Evolutionary conservation across 2,113 vertebrate genomes (phyloP), one percentile per base, ranked within the genome.

Genomic region (Entelurus aequoreus): DNA sequence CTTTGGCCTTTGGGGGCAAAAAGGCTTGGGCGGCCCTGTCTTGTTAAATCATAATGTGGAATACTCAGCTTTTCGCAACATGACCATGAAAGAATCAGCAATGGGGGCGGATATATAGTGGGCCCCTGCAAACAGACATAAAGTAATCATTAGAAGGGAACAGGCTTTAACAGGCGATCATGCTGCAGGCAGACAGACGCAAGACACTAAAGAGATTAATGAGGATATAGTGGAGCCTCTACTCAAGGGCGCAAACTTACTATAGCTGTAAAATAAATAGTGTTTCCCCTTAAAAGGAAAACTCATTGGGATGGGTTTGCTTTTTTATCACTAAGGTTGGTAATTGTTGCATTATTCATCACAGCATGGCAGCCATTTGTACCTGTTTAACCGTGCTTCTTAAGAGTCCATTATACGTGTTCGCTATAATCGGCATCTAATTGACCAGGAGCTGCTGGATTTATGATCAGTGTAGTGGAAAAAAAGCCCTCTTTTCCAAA

Each of bases 271-370:
- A 44, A 42, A 44, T 42, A 35, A 13, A 44, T 12, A 11, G 10
- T 46, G 42, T 46, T 46, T 50, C 13, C 59, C 62, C 12, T 60
- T 48, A 59, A 68, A 62, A 50, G 6, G 55, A 57, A 57, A 42
- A 40, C 15, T 6, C 13, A 14, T 12, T 72, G 71, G 54, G 55
- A 40, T 69, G 8, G 48, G 11, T 16, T 51, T 40, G 6, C 50
- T 44, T 53, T 21, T 49, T 56, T 51, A 46, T 60, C 37, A 44
- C 36, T 50, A 58, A 62, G 6, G 21, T 14, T 68, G 59, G 54
- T 77, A 68, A 65, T 63, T 55, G 36, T 66, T 58, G n/a, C 61
- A 70, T 78, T 65, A 66, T 66, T 82, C 53, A 72, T 80, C 60
- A 44, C 55, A 13, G 69, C 60, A 60, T 0, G 2, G 54, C 1